Evolutionary conservation across 2,113 vertebrate genomes (phyloP).

Genomic region (Chitala chitala): DNA sequence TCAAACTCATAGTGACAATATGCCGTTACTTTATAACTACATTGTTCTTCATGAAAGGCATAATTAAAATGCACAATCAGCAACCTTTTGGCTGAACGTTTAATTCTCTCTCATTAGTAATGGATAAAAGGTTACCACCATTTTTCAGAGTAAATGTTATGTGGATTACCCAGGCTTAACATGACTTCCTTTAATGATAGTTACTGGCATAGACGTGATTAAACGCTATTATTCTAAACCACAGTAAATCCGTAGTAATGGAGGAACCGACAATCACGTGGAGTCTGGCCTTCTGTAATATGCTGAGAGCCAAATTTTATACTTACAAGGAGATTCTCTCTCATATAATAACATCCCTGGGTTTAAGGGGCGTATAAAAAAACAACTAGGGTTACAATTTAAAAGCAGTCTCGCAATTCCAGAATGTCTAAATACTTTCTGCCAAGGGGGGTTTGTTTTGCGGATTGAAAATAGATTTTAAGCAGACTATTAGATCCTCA

Average conservation of each 20-base stretch:
- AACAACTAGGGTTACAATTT: too few relatives aligned
- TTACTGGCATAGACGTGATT: background rate
- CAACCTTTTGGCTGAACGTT: too few relatives aligned
- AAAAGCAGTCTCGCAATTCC: too few relatives aligned
- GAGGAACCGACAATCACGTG: background rate
- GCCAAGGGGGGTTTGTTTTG: background rate
- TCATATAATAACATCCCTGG: background rate
- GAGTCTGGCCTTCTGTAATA: constrained; percentile 18
- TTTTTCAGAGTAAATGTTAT: background rate
- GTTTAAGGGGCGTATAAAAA: too few relatives aligned
- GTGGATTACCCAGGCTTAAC: background rate
- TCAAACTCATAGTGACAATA: too few relatives aligned
- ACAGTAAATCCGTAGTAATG: background rate
- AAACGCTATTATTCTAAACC: background rate
- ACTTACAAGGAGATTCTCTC: background rate
- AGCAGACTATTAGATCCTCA: background rate
- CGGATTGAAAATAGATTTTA: background rate
- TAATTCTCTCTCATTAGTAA: background rate
- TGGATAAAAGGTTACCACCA: background rate
- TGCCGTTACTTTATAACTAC: too few relatives aligned
- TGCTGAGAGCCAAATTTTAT: constrained; percentile 36
- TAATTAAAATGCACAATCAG: too few relatives aligned
- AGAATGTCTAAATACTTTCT: background rate
- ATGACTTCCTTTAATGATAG: background rate
- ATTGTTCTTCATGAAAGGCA: too few relatives aligned